phyloP scores from a whole-genome alignment of 2,113 vertebrate genomes.

The Pardalotus punctatus region DNA sequence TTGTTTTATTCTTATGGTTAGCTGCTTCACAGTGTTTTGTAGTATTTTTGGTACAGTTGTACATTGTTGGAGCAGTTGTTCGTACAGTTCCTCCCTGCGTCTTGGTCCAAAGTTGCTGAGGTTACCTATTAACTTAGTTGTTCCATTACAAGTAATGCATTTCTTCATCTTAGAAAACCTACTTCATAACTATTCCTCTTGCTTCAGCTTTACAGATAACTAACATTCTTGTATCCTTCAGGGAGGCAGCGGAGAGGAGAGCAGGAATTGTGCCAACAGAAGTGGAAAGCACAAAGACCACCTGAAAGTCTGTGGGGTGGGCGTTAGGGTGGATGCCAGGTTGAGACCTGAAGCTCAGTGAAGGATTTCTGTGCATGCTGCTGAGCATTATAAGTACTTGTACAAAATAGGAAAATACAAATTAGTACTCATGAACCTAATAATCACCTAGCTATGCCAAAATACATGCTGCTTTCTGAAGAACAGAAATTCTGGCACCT shows the following conservation, averaged over 20 bases:
- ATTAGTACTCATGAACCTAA: not conserved
- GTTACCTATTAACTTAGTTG: not conserved
- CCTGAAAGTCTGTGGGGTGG: rapidly evolving
- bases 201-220: not conserved
- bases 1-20: not conserved
- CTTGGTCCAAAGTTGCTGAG: not conserved
- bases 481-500: not conserved
- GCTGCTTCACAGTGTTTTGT: not conserved
- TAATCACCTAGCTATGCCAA: not conserved
- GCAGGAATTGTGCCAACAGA: not conserved
- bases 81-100: not conserved
- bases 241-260: not conserved
- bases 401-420: not conserved
- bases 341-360: not conserved
- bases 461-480: not conserved
- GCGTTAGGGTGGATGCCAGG: not conserved
- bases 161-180: not conserved
- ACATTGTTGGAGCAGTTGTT: too few relatives aligned
- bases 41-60: not conserved
- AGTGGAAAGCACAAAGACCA: rapidly evolving
- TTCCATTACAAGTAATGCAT: not conserved
- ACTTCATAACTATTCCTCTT: not conserved
- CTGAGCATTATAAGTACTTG: not conserved
- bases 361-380: rapidly evolving
- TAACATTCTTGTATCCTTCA: not conserved